Base-by-base conservation (phyloP, 92 coral and sea anemone genomes). In the Epizoanthus scotinus region DNA sequence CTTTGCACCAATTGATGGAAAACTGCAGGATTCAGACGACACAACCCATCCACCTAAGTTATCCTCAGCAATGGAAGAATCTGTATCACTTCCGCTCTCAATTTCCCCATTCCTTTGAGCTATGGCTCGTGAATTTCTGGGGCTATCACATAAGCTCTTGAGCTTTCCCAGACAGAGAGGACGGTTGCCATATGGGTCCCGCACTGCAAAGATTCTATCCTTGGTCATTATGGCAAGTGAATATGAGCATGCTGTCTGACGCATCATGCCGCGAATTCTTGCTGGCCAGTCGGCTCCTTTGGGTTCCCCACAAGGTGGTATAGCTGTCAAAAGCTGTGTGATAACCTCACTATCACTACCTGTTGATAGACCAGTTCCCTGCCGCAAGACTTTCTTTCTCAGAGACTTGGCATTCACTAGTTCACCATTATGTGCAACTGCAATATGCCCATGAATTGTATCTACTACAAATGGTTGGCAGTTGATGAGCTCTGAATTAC, bases 391-490 rank as follows among this genome's bases (percentile, higher is more conserved):
- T 56, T 86, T 84, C 78, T 86, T 86, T 47, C 98, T 74, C 58
- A 95, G 84, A 1, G 98, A 84, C 79, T 88, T 93, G 25, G 98
- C 98, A 88, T 95, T 95, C 9, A 90, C 94, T 10, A 95, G 92
- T 63, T 95, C 98, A 10, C 98, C 98, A 84, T 95, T 95, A 57
- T 95, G 98, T 21, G 98, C 98, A 0, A 95, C 98, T 1, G 98
- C 98, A 71, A 95, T 95, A 80, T 91, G 91, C 15, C 97, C 91
- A 68, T 92, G 94, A n/a, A 91, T 83, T 31, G 98, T 95, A 81
- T 95, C 98, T 4, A 95, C 98, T 2, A 95, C 98, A 86, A 95
- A 95, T 6, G 98, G 98, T 58, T 95, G 98, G 68, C 98, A 95
- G 89, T 95, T 95, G 57, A 91, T 85, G 0, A 95, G 92, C 54